Evolutionary conservation across 2,797 vertebrate species (phyloP).

Genomic region (Manis crassicaudata): DNA sequence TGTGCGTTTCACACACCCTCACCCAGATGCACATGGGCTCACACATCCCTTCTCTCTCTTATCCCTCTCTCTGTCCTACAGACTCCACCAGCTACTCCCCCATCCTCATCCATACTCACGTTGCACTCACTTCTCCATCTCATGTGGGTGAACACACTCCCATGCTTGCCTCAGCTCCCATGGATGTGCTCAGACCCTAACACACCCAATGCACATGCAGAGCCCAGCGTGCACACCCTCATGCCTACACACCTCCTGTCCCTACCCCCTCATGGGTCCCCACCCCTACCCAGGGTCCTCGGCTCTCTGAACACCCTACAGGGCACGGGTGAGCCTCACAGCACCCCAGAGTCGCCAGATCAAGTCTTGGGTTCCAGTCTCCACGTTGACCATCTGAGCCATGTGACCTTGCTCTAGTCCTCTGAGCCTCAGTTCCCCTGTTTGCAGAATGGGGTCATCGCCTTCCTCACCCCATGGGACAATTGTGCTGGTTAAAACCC

Average conservation of each 20-base stretch:
- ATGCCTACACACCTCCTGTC: background rate
- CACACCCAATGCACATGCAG: background rate
- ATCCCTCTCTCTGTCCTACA: background rate
- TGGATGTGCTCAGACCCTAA: background rate
- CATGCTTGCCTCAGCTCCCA: background rate
- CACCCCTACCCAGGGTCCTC: background rate
- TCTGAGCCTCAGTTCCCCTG: background rate
- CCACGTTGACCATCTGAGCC: background rate
- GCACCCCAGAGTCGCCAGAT: background rate
- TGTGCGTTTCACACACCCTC: slow-evolving; percentile 63
- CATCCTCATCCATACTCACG: background rate
- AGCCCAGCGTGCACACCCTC: background rate
- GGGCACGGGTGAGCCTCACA: background rate
- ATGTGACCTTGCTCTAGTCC: background rate
- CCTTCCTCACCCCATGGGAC: background rate
- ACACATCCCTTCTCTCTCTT: background rate
- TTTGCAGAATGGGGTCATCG: background rate
- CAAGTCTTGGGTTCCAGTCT: background rate
- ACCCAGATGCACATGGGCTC: slow-evolving; percentile 13
- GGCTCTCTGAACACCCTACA: background rate
- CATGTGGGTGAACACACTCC: background rate
- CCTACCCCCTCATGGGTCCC: background rate
- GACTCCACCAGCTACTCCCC: background rate
- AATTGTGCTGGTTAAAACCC: background rate
- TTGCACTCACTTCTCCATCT: too few species aligned